Evolutionary conservation across 2,888 invertebrate species (phyloP).

Genomic region (Spatulosminthurus flaviceps): DNA sequence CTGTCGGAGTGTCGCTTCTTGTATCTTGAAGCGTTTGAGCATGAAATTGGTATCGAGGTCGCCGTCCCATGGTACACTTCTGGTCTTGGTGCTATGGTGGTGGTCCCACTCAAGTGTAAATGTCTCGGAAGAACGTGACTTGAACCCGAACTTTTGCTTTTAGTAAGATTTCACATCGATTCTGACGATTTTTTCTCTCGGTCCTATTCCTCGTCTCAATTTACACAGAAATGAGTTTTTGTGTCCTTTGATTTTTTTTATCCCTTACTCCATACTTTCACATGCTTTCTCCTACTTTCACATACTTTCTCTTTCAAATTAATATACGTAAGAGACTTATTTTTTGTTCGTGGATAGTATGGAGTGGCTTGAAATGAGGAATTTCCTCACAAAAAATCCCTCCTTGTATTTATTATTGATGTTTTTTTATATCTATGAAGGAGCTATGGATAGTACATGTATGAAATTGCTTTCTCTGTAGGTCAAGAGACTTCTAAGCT

Average conservation of each 20-base stretch:
- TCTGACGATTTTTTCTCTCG: slow-evolving; percentile 30
- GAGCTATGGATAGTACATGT: too few species aligned
- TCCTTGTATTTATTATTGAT: too few species aligned
- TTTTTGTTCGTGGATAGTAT: too few species aligned
- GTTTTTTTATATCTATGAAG: too few species aligned
- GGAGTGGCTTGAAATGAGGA: too few species aligned
- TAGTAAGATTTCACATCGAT: slow-evolving; percentile 36
- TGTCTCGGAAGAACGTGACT: slow-evolving; percentile 52
- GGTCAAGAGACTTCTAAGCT: too few species aligned
- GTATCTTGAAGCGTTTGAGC: slow-evolving; percentile 45
- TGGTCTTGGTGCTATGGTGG: neutral
- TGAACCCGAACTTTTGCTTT: slow-evolving; percentile 40
- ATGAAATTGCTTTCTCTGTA: too few species aligned
- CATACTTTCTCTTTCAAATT: neutral
- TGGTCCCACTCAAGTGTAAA: slow-evolving; percentile 49
- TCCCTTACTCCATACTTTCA: neutral
- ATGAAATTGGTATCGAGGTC: slow-evolving; percentile 52
- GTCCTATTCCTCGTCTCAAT: slow-evolving; percentile 29
- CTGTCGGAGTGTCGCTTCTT: slow-evolving; percentile 10
- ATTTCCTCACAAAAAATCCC: too few species aligned
- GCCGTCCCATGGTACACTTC: neutral
- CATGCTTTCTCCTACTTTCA: neutral
- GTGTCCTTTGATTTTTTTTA: neutral
- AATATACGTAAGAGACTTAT: too few species aligned
- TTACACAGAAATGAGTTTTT: slow-evolving; percentile 47